phyloP scores from a whole-genome alignment of 2,888 invertebrate species.

The Allolobophora icterica region DNA sequence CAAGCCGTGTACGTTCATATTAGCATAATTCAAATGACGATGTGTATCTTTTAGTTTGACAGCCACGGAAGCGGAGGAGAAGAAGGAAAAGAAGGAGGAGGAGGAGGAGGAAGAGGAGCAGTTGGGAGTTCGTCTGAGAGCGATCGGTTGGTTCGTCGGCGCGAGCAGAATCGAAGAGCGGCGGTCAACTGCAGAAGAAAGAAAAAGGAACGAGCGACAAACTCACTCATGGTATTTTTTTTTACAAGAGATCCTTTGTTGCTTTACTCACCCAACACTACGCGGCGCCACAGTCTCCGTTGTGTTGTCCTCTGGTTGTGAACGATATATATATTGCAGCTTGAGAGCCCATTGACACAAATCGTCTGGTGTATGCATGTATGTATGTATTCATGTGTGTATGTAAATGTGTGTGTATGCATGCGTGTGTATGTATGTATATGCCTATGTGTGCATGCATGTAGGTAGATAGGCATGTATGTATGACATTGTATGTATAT shows the following conservation, averaged over 20 bases:
- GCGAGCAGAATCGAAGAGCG: slow-evolving; percentile 19
- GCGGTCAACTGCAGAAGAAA: slow-evolving; percentile 1
- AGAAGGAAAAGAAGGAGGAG: not conserved
- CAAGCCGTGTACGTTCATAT: no score
- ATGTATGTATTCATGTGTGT: not conserved
- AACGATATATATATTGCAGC: no score
- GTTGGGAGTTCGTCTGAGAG: not conserved
- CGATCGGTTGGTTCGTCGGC: not conserved
- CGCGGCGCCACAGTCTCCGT: not conserved
- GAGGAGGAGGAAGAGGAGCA: no score
- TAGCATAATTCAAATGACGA: not conserved
- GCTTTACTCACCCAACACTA: not conserved
- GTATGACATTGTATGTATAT: no score
- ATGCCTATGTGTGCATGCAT: not conserved
- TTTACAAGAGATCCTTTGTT: not conserved
- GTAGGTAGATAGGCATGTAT: not conserved
- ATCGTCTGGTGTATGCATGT: not conserved
- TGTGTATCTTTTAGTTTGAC: not conserved
- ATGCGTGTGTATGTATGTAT: no score
- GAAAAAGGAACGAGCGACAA: not conserved
- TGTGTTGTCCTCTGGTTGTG: not conserved
- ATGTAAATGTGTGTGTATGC: not conserved
- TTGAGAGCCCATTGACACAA: no score
- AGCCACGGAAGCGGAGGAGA: not conserved
- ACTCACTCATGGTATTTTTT: not conserved